Conservation (phyloP, 1,140 invertebrate species). For the Psilanteris sp. region DNA sequence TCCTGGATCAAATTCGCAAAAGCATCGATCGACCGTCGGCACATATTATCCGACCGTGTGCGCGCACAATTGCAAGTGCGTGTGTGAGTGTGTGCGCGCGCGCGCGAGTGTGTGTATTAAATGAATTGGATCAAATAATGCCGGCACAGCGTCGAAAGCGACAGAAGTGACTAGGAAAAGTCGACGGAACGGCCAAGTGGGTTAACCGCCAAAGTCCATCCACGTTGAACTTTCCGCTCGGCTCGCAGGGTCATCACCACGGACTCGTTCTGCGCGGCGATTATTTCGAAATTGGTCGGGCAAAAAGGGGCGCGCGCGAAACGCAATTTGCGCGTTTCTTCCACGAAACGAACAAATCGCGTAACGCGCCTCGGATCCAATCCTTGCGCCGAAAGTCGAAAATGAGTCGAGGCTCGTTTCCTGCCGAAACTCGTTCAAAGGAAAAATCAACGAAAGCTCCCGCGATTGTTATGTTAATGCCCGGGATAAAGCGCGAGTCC, state of each 20-base stretch:
- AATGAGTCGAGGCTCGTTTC: neutral
- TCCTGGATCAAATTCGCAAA: too few relatives aligned
- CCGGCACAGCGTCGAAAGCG: conserved; percentile 46
- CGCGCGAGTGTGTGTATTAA: conserved; percentile 34
- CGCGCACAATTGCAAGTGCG: too few relatives aligned
- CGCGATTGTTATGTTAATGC: conserved; percentile 77
- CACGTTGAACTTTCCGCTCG: conserved; percentile 65
- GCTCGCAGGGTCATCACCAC: conserved; percentile 63
- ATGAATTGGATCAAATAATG: conserved; percentile 49
- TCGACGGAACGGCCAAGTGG: conserved; percentile 68
- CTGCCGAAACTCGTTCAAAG: neutral
- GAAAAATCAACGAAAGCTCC: conserved; percentile 1
- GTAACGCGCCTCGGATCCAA: too few relatives aligned
- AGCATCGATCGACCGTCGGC: too few relatives aligned
- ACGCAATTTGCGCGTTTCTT: too few relatives aligned
- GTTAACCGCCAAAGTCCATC: conserved; percentile 71
- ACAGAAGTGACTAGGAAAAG: conserved; percentile 63
- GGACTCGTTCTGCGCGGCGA: conserved; percentile 35
- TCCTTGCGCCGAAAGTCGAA: neutral
- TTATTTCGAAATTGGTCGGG: conserved; percentile 61
- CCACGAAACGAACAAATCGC: too few relatives aligned
- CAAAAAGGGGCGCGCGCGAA: too few relatives aligned
- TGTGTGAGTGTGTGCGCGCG: too few relatives aligned
- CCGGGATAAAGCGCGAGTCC: conserved; percentile 58
- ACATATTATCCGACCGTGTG: too few relatives aligned